Evolutionary conservation across 2,113 vertebrate species (phyloP), one percentile per base, ranked within the genome.

Genomic region (Nansenia antarctica): DNA sequence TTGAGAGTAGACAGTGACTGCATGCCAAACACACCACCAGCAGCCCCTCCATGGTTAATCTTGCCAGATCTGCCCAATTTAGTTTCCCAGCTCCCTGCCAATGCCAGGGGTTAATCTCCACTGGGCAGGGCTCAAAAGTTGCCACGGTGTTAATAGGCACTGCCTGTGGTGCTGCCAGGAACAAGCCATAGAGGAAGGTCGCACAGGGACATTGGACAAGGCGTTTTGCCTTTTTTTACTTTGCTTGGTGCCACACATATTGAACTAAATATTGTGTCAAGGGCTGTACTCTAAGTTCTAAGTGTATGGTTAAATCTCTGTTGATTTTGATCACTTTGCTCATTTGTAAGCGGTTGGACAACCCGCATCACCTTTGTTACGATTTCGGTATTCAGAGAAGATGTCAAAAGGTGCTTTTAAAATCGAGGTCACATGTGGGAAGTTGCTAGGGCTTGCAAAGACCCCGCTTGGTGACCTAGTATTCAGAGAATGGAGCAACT

Each of bases 101-200:
- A 52, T 62, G 30, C n/a, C 39, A 62, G 54, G 5, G 35, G 73
- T 84, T 70, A 72, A 77, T 64, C 74, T 57, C 39, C 29, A 14
- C 47, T 59, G 45, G n/a, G 68, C n/a, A 9, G 1, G 29, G 65
- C 27, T 67, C 39, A 74, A 27, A 32, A 7, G 49, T 24, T 66
- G 35, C 32, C 20, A 11, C 2, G 65, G 55, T 31, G 11, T 20
- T 63, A 73, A 76, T 74, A 72, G 64, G 55, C 58, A 65, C 15
- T 14, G 18, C 5, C 73, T 54, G 45, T 69, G 26, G 59, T 58
- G 26, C 7, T 58, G 61, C 65, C 64, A 20, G 24, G 22, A 35
- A 35, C 37, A 18, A 78, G 22, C 60, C 67, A 59, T 62, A 53
- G 60, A 54, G 65, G 67, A 81, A 77, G 62, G 72, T 74, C 76